phyloP scores from a whole-genome alignment of 2,113 vertebrate genomes.

The Rostratula benghalensis region DNA sequence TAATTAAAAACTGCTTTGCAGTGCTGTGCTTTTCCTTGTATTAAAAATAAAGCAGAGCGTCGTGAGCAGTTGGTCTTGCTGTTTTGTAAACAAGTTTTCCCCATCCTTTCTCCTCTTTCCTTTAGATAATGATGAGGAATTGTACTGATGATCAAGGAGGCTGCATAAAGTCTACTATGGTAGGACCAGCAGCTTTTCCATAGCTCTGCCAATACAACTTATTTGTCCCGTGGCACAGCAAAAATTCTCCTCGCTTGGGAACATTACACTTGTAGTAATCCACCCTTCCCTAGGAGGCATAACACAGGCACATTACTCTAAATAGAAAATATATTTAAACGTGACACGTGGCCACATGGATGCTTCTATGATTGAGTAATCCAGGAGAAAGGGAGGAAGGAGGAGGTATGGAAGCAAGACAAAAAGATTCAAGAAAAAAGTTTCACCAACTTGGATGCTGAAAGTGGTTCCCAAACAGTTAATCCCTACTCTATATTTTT shows the following conservation, averaged over 20 bases:
- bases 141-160: background rate
- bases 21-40: background rate
- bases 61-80: background rate
- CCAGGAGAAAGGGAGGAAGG: background rate
- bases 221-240: background rate
- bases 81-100: slow-evolving; percentile 12
- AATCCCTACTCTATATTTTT: background rate
- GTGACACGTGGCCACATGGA: background rate
- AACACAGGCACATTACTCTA: background rate
- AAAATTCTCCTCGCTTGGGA: background rate
- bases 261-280: background rate
- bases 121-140: background rate
- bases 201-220: background rate
- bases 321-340: slow-evolving; percentile 10
- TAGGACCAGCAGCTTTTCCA: background rate
- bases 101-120: background rate
- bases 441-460: background rate
- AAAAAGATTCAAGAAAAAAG: background rate
- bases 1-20: slow-evolving; percentile 37
- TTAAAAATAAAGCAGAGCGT: slow-evolving; percentile 24
- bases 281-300: background rate
- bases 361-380: slow-evolving; percentile 2
- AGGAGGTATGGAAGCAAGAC: background rate
- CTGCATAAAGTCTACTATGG: background rate
- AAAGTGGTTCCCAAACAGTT: background rate